Percentiles rank a stretch among this genome's conserved stretches.
phyloP scores from a whole-genome alignment of 2,113 vertebrate genomes.

The Nycticebus coucang region DNA sequence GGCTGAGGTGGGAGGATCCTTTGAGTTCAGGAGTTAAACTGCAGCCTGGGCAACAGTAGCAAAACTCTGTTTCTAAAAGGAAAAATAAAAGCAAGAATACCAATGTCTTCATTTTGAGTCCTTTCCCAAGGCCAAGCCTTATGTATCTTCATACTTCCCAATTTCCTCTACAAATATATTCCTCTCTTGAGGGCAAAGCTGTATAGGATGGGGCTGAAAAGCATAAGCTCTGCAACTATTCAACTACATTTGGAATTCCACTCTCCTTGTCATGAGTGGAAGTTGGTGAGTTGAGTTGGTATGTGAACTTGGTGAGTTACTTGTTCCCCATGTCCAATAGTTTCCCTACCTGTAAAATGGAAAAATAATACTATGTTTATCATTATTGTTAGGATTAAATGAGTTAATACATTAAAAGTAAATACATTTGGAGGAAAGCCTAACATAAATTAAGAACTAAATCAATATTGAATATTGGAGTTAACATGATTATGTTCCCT shows the following conservation, averaged over 20 bases:
- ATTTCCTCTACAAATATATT: neutral
- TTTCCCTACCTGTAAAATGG: neutral
- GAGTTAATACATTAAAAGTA: neutral
- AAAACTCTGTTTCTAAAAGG: too few species aligned
- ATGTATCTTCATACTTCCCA: neutral
- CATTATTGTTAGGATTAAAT: neutral
- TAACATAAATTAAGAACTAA: neutral
- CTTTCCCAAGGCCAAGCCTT: neutral
- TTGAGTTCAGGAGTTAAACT: too few species aligned
- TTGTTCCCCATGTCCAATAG: neutral
- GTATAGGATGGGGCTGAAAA: neutral
- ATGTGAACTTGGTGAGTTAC: neutral
- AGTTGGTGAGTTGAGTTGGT: neutral
- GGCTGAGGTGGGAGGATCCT: too few species aligned
- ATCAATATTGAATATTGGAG: conserved; percentile 2
- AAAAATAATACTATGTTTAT: neutral
- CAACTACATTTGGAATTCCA: neutral
- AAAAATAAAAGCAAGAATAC: neutral
- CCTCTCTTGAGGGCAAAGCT: neutral
- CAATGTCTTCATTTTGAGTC: neutral
- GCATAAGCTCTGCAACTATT: neutral
- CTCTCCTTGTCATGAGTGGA: neutral
- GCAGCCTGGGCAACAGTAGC: too few species aligned
- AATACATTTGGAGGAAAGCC: neutral
- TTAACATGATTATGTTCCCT: neutral